Percentiles rank a stretch among this genome's conserved stretches.
Conservation (phyloP, 2,113 vertebrate genomes). For the Nibea albiflora region DNA sequence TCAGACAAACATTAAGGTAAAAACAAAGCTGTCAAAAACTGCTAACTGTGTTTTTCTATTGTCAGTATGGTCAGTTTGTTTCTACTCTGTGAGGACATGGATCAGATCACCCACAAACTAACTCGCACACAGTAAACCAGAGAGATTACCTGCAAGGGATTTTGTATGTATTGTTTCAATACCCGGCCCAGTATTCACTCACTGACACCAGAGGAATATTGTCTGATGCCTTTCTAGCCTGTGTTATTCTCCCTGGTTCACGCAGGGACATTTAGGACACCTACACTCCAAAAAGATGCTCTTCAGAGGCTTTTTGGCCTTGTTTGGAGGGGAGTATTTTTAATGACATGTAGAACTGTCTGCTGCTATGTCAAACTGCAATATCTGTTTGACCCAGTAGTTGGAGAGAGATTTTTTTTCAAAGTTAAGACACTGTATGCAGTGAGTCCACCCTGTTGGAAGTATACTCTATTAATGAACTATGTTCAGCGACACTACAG, state of each 20-base stretch:
- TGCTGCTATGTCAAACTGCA: neutral
- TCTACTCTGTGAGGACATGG: neutral
- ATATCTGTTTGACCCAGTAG: slow-evolving; percentile 25
- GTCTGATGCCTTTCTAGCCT: slow-evolving; percentile 20
- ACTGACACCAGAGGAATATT: slow-evolving; percentile 33
- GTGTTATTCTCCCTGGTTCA: slow-evolving; percentile 42
- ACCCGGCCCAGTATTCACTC: slow-evolving; percentile 21
- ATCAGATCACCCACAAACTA: slow-evolving; percentile 27
- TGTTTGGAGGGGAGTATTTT: slow-evolving; percentile 32
- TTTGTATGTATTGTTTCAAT: slow-evolving; percentile 26
- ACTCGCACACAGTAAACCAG: neutral
- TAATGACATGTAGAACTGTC: slow-evolving; percentile 17
- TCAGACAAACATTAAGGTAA: neutral
- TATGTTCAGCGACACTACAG: slow-evolving; percentile 1
- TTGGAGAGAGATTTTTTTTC: neutral
- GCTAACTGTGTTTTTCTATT: slow-evolving; percentile 6
- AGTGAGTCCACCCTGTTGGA: slow-evolving; percentile 6
- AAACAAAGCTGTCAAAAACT: neutral
- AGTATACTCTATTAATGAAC: neutral
- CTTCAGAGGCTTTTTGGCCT: slow-evolving; percentile 53
- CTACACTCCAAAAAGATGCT: slow-evolving; percentile 20
- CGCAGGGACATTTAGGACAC: slow-evolving; percentile 46
- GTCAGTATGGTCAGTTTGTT: neutral
- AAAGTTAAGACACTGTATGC: neutral
- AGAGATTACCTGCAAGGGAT: slow-evolving; percentile 43